Conservation (phyloP, 2,797 vertebrate genomes). For the Zalophus californianus region DNA sequence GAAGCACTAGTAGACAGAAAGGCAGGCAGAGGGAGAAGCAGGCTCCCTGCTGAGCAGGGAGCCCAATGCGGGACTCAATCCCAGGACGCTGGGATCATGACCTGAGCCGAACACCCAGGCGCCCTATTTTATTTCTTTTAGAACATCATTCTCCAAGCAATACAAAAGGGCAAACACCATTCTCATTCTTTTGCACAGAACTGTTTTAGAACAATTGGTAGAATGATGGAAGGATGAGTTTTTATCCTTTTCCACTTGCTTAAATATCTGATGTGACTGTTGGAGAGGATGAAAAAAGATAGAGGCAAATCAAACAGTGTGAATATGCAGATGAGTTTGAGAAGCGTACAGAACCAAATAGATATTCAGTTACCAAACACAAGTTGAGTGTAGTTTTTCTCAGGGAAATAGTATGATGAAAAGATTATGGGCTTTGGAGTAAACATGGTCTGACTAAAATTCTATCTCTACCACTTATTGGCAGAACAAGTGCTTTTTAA, state of each 20-base stretch:
- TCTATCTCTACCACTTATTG: slow-evolving; percentile 51
- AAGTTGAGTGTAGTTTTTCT: background rate
- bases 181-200: background rate
- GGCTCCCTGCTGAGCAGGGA: too few species aligned
- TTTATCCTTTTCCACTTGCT: background rate
- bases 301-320: background rate
- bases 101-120: too few species aligned
- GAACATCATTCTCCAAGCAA: background rate
- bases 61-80: too few species aligned
- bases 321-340: background rate
- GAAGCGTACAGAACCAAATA: background rate
- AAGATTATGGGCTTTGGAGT: slow-evolving; percentile 2
- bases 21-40: too few species aligned
- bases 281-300: background rate
- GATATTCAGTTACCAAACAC: background rate
- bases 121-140: background rate
- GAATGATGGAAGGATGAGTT: background rate
- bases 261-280: background rate
- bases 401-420: background rate
- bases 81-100: too few species aligned
- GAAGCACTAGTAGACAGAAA: too few species aligned
- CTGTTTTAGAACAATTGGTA: background rate
- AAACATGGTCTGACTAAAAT: slow-evolving; percentile 7
- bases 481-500: background rate
- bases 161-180: background rate